Evolutionary conservation across 2,797 vertebrate genomes (phyloP).

Genomic region (Argyrosomus regius): DNA sequence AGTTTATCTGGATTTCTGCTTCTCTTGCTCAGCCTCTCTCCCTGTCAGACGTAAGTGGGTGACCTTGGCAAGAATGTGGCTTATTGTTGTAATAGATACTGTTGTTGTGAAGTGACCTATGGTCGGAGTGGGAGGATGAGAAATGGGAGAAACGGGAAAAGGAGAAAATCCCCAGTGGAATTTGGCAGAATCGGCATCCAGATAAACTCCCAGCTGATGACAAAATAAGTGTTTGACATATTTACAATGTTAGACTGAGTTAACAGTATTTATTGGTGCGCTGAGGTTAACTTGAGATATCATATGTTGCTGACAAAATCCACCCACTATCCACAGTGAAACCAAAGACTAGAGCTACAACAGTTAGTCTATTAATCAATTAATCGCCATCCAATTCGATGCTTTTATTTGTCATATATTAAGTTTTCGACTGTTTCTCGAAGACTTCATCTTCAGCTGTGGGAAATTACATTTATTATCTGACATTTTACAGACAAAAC

Average conservation of each 20-base stretch:
- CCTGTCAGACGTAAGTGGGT: slow-evolving; percentile 67
- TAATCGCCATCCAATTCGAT: neutral
- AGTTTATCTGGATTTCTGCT: slow-evolving; percentile 83
- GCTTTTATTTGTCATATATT: neutral
- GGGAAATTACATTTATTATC: neutral
- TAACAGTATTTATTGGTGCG: neutral
- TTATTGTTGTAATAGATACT: slow-evolving; percentile 85
- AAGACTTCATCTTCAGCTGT: neutral
- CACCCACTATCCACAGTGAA: neutral
- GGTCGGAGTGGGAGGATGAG: slow-evolving; percentile 70
- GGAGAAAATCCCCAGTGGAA: slow-evolving; percentile 39
- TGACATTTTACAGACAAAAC: neutral
- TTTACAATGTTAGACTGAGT: neutral
- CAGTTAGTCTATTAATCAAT: neutral
- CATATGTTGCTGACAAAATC: slow-evolving; percentile 4
- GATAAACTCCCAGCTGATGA: slow-evolving; percentile 13
- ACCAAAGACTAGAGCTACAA: neutral
- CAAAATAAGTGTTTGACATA: slow-evolving; percentile 2
- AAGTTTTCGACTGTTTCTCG: neutral
- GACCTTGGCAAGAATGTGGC: slow-evolving; percentile 87
- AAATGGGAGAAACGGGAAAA: slow-evolving; percentile 50
- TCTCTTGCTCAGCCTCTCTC: slow-evolving; percentile 62
- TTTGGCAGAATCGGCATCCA: slow-evolving; percentile 31
- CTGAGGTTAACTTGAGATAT: neutral
- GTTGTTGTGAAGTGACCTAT: slow-evolving; percentile 79